Evolutionary conservation across 2,113 vertebrate species (phyloP).

Genomic region (Tretioscincus oriximinensis): DNA sequence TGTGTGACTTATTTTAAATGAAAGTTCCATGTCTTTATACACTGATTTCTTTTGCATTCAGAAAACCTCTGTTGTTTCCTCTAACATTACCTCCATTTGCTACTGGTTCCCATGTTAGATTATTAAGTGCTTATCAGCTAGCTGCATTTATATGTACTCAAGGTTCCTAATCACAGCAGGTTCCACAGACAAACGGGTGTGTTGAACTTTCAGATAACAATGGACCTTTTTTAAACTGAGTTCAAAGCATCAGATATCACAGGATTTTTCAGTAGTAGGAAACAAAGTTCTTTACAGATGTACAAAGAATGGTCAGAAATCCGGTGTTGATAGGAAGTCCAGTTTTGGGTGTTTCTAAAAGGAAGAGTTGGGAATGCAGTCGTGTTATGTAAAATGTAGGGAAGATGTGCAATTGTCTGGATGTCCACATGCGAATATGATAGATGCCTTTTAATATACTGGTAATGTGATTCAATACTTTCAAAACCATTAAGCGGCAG

Average conservation of each 20-base stretch:
- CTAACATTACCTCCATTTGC: background rate
- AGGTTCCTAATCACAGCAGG: conserved; percentile 12
- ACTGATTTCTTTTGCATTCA: background rate
- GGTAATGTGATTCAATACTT: background rate
- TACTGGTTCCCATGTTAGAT: background rate
- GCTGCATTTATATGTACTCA: background rate
- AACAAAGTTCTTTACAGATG: background rate
- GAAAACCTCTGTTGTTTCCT: background rate
- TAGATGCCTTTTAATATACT: background rate
- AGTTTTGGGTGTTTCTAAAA: background rate
- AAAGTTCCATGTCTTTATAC: background rate
- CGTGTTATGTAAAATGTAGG: background rate
- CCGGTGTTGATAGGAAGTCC: background rate
- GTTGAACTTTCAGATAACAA: conserved; percentile 1
- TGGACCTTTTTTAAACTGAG: background rate
- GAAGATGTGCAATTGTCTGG: background rate
- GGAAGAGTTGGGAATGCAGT: background rate
- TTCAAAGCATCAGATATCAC: conserved; percentile 3
- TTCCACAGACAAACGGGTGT: background rate
- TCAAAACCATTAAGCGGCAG: no score
- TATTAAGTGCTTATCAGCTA: conserved; percentile 11
- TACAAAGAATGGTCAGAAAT: conserved; percentile 22
- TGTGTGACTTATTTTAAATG: background rate
- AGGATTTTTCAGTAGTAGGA: background rate
- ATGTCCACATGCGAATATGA: background rate